Base-by-base conservation (phyloP, 2,888 invertebrate genomes). In the Tetranychus truncatus region DNA sequence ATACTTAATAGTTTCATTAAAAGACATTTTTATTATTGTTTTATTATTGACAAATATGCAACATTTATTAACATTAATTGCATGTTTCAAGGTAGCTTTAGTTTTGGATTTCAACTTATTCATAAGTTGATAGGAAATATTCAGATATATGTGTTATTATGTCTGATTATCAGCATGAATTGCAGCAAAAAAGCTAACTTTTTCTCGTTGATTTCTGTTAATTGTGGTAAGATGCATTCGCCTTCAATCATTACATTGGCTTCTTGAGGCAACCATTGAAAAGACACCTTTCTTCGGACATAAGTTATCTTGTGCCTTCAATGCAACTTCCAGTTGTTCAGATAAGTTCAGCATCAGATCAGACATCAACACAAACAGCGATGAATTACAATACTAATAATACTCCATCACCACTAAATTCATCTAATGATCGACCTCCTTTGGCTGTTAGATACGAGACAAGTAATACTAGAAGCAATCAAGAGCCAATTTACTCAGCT, bases 161-260 rank as follows among this genome's bases (percentile, higher is more conserved):
- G 5, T 34, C 34, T 34, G 34, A 34, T 34, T 34, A 34, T 34
- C 34, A 34, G 34, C 5, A 34, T 34, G 34, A 34, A 34, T 34
- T 34, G 34, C 34, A 34, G 34, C 34, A 34, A 34, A 34, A 34
- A 34, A 34, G 34, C 34, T 34, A 34, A 34, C 34, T 34, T 34
- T 34, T 34, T 34, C 34, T 34, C 34, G 34, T 34, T 34, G 34
- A 34, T 34, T 34, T 34, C 34, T 34, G 34, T 34, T 34, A 5
- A 3, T 34, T 34, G 34, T 34, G 34, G 9, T 55, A 55, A 72
- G 72, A 72, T 72, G 44, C 34, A 46, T 18, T 72, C 11, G 72
- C 72, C 34, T 72, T 72, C 72, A 45, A 72, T 46, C 72, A 72
- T 72, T 72, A 44, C 44, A 45, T n/a, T 45, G 72, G 34, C 15